Base-by-base conservation (phyloP, 2,797 vertebrate genomes). In the Tiaroga cobitis region DNA sequence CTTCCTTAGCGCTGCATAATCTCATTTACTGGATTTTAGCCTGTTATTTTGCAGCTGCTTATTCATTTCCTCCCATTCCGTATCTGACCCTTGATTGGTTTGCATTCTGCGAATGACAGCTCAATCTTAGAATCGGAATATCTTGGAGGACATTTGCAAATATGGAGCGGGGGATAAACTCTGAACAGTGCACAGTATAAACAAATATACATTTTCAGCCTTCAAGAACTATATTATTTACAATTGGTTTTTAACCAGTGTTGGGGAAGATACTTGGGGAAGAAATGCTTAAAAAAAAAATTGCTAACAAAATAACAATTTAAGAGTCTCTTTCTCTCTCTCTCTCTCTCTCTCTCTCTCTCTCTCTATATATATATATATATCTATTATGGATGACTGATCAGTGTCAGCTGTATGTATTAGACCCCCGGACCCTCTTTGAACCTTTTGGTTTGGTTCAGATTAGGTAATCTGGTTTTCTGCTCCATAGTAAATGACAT, bases 21-120 rank as follows among this genome's bases (percentile, higher is more conserved):
- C 88, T 88, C 54, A 84, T 87, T 91, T 88, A 70, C 79, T 46
- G 61, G 78, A 51, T 80, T 87, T 76, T 46, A 63, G 72, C 39
- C 24, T 32, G 76, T 82, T 37, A 70, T 70, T 83, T 77, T 46
- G 78, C 84, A 81, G 82, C 43, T 61, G 61, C 70, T 29, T 82
- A 77, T 82, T 74, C 51, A 61, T 7, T 13, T 6, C 5, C 0
- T 39, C 39, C 59, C 15, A 21, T 79, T 70, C 65, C 3, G 24
- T 81, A 16, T 49, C 3, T 34, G 18, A 34, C 41, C 49, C 32
- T 81, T 54, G 18, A 77, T 78, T 41, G 74, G 49, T 19, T 74
- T 59, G 26, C 37, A 5, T 34, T 34, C n/a, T 59, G 18, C 43
- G 18, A 79, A 61, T 79, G 75, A 85, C 26, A 34, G 19, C 75